Evolutionary conservation across 2,113 vertebrate species (phyloP).

Genomic region (Boulengeromyrus knoepffleri): DNA sequence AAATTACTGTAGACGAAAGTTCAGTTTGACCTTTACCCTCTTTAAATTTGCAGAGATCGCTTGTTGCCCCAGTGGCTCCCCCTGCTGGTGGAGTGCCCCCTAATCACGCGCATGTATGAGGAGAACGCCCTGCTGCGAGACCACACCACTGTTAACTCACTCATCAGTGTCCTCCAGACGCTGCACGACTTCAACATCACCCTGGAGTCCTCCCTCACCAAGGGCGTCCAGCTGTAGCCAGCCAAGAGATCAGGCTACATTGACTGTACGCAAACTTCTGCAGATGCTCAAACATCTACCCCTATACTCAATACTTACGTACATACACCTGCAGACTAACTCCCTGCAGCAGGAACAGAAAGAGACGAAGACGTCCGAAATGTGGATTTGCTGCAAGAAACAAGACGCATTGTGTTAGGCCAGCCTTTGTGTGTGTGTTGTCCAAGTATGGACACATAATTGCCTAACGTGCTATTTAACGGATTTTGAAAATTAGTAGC

Average conservation of each 20-base stretch:
- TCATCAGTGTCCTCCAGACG: slow-evolving; percentile 80
- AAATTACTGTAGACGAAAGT: not conserved
- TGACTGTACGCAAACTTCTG: not conserved
- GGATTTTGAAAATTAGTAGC: slow-evolving; percentile 61
- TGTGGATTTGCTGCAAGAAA: not conserved
- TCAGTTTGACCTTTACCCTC: not conserved
- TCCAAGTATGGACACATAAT: slow-evolving; percentile 51
- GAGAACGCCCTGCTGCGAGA: slow-evolving; percentile 83
- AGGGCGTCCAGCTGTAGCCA: slow-evolving; percentile 85
- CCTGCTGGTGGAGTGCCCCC: slow-evolving; percentile 74
- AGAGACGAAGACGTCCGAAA: not conserved
- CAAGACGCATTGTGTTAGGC: not conserved
- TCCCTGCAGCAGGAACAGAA: slow-evolving; percentile 13
- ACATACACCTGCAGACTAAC: not conserved
- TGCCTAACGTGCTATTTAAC: slow-evolving; percentile 59
- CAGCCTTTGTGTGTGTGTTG: not conserved
- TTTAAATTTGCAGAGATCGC: slow-evolving; percentile 67
- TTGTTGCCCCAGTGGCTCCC: slow-evolving; percentile 88
- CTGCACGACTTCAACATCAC: slow-evolving; percentile 84
- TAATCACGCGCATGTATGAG: slow-evolving; percentile 79
- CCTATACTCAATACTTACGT: not conserved
- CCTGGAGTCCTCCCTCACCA: slow-evolving; percentile 85
- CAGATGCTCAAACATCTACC: not conserved
- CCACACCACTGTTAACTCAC: slow-evolving; percentile 72
- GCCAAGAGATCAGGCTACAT: not conserved